Evolutionary conservation across 1,140 invertebrate species (phyloP).

Genomic region (Aphaenogaster rudis): DNA sequence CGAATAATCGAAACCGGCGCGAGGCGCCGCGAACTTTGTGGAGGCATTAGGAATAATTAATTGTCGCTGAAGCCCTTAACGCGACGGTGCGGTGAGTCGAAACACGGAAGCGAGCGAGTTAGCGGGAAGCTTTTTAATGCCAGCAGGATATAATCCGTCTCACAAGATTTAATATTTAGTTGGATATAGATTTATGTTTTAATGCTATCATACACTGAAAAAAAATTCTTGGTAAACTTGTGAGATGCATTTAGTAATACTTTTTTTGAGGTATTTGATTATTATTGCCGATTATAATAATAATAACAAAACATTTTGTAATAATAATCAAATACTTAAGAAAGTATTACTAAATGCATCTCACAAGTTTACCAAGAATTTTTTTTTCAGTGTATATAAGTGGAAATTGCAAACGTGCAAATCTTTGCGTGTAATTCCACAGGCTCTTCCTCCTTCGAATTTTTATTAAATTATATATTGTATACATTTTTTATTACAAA

Average conservation of each 20-base stretch:
- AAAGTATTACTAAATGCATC: too few relatives aligned
- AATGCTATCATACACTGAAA: not conserved
- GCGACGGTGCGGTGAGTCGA: constrained; percentile 59
- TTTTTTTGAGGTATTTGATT: too few relatives aligned
- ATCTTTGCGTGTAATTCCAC: not conserved
- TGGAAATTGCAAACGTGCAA: not conserved
- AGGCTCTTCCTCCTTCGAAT: not conserved
- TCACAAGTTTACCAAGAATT: too few relatives aligned
- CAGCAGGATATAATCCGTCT: constrained; percentile 16
- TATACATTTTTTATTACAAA: not conserved
- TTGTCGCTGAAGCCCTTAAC: constrained; percentile 47
- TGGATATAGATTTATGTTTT: not conserved
- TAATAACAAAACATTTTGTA: too few relatives aligned
- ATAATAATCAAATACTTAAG: too few relatives aligned
- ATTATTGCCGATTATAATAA: too few relatives aligned
- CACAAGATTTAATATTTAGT: constrained; percentile 35
- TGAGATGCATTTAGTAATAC: too few relatives aligned
- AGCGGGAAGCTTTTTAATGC: constrained; percentile 44
- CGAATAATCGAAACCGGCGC: constrained; percentile 66
- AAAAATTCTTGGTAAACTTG: too few relatives aligned
- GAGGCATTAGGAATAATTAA: constrained; percentile 71
- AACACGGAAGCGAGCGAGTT: constrained; percentile 36
- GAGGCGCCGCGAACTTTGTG: constrained; percentile 52
- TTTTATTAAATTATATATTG: not conserved
- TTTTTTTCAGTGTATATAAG: too few relatives aligned